Evolutionary conservation across 2,888 invertebrate genomes (phyloP).

Genomic region (Orchesella flavescens): DNA sequence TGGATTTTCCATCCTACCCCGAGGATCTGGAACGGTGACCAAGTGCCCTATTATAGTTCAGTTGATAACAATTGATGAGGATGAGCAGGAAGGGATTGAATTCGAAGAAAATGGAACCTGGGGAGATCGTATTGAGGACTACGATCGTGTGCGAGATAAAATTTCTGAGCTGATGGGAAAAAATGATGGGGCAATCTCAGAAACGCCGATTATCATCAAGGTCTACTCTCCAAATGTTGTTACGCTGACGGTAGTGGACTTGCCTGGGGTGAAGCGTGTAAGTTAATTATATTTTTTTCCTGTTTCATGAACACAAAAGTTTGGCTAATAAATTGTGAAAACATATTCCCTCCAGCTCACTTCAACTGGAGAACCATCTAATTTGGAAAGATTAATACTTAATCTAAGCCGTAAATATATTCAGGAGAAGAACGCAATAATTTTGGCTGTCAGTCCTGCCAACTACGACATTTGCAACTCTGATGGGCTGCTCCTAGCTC

Average conservation of each 20-base stretch:
- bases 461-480: conserved; percentile 77
- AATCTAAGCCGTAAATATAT: conserved; percentile 78
- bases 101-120: conserved; percentile 26
- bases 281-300: not conserved
- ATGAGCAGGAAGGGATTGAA: conserved; percentile 31
- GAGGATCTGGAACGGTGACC: no score
- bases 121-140: not conserved
- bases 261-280: conserved; percentile 85
- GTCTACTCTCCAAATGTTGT: conserved; percentile 96
- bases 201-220: conserved; percentile 89
- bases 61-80: not conserved
- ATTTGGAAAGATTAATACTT: conserved; percentile 78
- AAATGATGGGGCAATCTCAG: conserved; percentile 2
- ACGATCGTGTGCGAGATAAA: not conserved
- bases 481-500: conserved; percentile 77
- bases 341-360: not conserved
- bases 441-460: conserved; percentile 77
- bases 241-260: conserved; percentile 92
- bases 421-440: conserved; percentile 76
- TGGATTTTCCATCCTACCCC: conserved; percentile 18
- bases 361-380: conserved; percentile 75
- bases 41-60: conserved; percentile 33
- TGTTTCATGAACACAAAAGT: not conserved
- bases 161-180: conserved; percentile 10
- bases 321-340: not conserved